A percentile compares a stretch with the other conserved stretches of the same genome.
phyloP scores from a whole-genome alignment of 1,140 invertebrate genomes.

The Tribolium castaneum region DNA sequence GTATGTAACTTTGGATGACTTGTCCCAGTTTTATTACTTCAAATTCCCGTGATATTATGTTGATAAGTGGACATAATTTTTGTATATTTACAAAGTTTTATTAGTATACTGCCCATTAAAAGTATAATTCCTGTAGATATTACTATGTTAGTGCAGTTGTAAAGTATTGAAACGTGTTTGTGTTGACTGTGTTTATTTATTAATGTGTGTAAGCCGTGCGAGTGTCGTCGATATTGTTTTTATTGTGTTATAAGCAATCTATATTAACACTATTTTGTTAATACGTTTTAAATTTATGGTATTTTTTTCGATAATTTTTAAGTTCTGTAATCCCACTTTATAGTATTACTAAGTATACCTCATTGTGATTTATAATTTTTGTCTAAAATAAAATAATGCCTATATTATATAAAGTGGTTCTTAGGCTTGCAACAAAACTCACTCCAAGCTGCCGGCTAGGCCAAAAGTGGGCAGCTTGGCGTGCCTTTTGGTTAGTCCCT shows the following conservation, averaged over 20 bases:
- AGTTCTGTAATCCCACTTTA: slow-evolving; percentile 44
- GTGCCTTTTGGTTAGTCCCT: too few relatives aligned
- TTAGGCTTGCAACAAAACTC: background rate
- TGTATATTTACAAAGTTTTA: slow-evolving; percentile 36
- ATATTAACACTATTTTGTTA: slow-evolving; percentile 40
- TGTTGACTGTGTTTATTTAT: slow-evolving; percentile 41
- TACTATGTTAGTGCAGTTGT: slow-evolving; percentile 19
- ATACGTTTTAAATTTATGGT: slow-evolving; percentile 30
- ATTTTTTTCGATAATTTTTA: slow-evolving; percentile 29
- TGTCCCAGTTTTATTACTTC: slow-evolving; percentile 32
- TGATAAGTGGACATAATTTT: slow-evolving; percentile 38
- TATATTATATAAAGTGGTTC: slow-evolving; percentile 27
- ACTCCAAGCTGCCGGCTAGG: background rate
- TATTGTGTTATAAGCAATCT: slow-evolving; percentile 29
- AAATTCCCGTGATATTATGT: slow-evolving; percentile 43
- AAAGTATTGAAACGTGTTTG: slow-evolving; percentile 32
- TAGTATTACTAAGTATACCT: slow-evolving; percentile 58
- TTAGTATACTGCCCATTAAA: slow-evolving; percentile 37
- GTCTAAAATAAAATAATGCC: slow-evolving; percentile 46
- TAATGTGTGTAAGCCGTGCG: slow-evolving; percentile 34
- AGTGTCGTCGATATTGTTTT: slow-evolving; percentile 28
- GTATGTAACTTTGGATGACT: slow-evolving; percentile 3
- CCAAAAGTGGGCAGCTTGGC: too few relatives aligned
- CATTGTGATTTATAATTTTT: slow-evolving; percentile 56
- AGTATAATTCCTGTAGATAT: slow-evolving; percentile 35